These are phyloP conservation scores for Acarapis woodi DNA, from an alignment of 1,140 invertebrate genomes.

Conservation along the genomic window DNA sequence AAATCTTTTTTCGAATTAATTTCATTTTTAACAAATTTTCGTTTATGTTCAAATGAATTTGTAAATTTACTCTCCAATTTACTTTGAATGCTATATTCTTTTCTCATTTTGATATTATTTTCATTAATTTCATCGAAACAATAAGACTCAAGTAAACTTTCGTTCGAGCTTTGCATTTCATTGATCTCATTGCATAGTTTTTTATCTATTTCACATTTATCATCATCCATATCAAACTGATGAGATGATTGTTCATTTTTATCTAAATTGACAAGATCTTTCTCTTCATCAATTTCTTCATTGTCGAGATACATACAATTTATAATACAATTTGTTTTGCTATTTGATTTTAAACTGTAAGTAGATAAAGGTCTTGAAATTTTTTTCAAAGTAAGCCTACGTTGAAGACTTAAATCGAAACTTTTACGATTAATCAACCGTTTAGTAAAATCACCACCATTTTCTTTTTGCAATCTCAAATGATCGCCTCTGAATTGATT, in stretches of 20 bases:
- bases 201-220: not conserved
- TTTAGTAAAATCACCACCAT: not conserved
- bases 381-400: not conserved
- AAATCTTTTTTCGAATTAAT: no score
- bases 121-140: not conserved
- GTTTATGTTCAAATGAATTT: no score
- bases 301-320: conserved; percentile 6
- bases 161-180: not conserved
- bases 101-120: not conserved
- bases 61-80: no score
- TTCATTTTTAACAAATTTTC: no score
- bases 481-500: not conserved
- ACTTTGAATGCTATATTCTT: no score
- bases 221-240: not conserved
- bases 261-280: conserved; percentile 4
- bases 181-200: not conserved
- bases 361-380: no score
- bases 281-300: conserved; percentile 11
- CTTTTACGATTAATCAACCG: not conserved
- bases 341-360: not conserved
- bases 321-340: not conserved
- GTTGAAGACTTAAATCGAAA: not conserved
- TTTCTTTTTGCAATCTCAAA: not conserved
- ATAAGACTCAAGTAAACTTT: not conserved
- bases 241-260: not conserved